Base-by-base conservation (phyloP, 2,113 vertebrate species). In the Eulacestoma nigropectus region DNA sequence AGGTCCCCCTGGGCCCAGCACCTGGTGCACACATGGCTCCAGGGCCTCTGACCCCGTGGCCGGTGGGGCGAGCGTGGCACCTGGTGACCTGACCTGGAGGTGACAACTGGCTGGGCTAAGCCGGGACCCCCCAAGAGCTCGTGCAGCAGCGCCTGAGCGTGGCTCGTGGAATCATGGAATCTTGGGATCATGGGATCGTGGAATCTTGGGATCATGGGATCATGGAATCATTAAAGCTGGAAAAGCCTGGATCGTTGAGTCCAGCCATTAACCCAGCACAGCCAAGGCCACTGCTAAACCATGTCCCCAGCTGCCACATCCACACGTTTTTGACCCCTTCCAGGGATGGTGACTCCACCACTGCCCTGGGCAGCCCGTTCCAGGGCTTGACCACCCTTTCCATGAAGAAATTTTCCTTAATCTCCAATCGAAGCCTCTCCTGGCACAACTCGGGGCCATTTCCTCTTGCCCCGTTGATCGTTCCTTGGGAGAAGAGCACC, bases 91-190 rank as follows among this genome's bases (percentile, higher is more conserved):
- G 76, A 76, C 89, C 83, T 12, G 52, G n/a, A 88, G 72, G 72
- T 89, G 94, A 75, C 75, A 57, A 39, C 0, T 2, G 50, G 13
- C 59, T 17, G 65, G 50, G 42, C 52, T 29, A 2, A 73, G 81
- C 56, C 6, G 3, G 78, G 35, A 56, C 41, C 62, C 52, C 49
- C 26, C 10, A 8, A 1, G 46, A 30, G 27, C 57, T 81, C 15
- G 3, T 4, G 29, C 81, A 23, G 23, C 72, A 11, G 42, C 7
- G 5, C 27, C 62, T 9, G 79, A 57, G 41, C 5, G 0, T 0
- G 46, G 60, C n/a, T 50, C 12, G 1, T 16, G 55, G 32, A 14
- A 13, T 13, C 12, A 5, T 13, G 32, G 53, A 19, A 21, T 4
- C 53, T 4, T 21, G 53, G 32, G 3, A 33, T 13, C 11, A 6